Conservation (phyloP, 2,113 vertebrate genomes). For the Alethe diademata region DNA sequence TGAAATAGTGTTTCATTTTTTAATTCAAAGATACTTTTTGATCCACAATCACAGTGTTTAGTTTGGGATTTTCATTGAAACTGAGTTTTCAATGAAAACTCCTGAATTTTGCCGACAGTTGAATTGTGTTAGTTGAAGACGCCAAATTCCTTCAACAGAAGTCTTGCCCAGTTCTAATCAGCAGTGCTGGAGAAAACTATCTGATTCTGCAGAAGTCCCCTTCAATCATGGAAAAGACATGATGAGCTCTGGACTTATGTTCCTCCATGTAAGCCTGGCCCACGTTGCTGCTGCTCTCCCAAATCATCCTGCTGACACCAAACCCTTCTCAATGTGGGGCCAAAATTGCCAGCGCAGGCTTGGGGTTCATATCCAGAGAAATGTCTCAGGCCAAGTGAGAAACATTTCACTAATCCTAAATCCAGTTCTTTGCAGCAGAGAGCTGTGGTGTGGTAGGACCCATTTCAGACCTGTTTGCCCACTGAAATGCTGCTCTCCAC, state of each 20-base stretch:
- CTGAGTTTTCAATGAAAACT: not conserved
- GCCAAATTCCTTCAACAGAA: not conserved
- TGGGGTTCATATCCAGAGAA: not conserved
- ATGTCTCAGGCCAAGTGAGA: not conserved
- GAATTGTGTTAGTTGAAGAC: not conserved
- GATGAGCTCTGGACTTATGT: not conserved
- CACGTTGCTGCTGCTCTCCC: not conserved
- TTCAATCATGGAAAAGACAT: not conserved
- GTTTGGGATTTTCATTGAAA: slow-evolving; percentile 11
- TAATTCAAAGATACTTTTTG: not conserved
- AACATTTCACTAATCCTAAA: not conserved
- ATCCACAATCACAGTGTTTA: not conserved
- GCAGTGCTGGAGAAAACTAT: not conserved
- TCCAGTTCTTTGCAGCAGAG: not conserved
- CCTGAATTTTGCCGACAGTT: not conserved
- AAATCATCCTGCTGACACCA: not conserved
- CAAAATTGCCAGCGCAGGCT: not conserved
- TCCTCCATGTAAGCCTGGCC: not conserved
- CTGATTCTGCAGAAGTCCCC: not conserved
- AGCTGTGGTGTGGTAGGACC: not conserved
- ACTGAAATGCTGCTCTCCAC: not conserved
- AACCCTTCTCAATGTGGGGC: not conserved
- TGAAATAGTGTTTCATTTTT: not conserved
- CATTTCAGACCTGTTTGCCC: not conserved
- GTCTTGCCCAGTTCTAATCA: slow-evolving; percentile 20